Evolutionary conservation across 2,888 invertebrate genomes (phyloP).

Genomic region (Drosophila borborema): DNA sequence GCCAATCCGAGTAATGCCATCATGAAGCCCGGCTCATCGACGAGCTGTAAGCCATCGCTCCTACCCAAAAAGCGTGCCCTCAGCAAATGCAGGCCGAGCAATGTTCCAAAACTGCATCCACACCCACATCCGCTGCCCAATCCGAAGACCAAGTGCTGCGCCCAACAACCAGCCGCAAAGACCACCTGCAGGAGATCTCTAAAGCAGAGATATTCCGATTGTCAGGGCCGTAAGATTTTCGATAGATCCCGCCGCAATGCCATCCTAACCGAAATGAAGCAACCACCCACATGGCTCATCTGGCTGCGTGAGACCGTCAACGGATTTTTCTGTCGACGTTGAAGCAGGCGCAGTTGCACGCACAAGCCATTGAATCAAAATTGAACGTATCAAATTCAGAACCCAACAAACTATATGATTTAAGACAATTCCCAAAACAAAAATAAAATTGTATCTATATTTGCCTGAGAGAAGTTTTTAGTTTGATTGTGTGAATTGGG

Average conservation of each 20-base stretch:
- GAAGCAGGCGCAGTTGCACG: background rate
- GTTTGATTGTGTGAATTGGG: background rate
- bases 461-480: too few relatives aligned
- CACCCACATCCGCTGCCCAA: background rate
- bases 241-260: conserved; percentile 61
- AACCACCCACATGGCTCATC: conserved; percentile 73
- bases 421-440: background rate
- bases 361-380: background rate
- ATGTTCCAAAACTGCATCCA: background rate
- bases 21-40: background rate
- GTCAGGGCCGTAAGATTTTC: conserved; percentile 71
- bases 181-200: background rate
- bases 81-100: background rate
- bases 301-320: conserved; percentile 53
- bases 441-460: too few relatives aligned
- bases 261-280: conserved; percentile 79
- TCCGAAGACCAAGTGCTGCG: background rate
- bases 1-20: background rate
- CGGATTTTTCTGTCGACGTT: background rate
- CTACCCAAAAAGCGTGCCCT: background rate
- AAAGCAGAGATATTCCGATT: conserved; percentile 43
- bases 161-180: background rate
- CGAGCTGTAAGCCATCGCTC: conserved; percentile 1
- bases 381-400: background rate
- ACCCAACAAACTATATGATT: background rate